A percentile compares a stretch with the other conserved stretches of the same genome.
Conservation (phyloP, 2,797 vertebrate species). For the Heterohyrax brucei region DNA sequence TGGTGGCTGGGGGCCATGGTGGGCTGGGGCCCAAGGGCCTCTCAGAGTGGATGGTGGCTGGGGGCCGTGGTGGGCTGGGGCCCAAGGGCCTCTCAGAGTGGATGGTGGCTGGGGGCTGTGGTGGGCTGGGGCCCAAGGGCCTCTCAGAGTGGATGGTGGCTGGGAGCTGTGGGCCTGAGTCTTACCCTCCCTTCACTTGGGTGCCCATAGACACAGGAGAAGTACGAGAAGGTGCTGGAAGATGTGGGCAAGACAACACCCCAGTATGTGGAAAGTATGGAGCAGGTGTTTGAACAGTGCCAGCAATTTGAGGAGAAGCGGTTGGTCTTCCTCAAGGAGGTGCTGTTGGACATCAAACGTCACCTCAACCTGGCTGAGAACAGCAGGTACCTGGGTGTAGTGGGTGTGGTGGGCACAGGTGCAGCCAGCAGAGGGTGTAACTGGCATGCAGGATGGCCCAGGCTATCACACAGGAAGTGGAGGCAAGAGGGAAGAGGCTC, state of each 20-base stretch:
- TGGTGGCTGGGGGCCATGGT: accelerated
- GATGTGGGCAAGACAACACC: conserved; percentile 96
- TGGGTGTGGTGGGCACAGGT: not conserved
- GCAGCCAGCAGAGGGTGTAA: not conserved
- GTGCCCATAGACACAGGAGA: conserved; percentile 94
- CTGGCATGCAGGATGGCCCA: not conserved
- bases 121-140: not conserved
- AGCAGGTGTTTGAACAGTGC: conserved; percentile 96
- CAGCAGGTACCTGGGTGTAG: conserved; percentile 92
- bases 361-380: conserved; percentile 97
- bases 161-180: not conserved
- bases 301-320: conserved; percentile 99
- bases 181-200: not conserved
- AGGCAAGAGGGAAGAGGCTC: not conserved
- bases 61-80: not conserved
- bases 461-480: not conserved
- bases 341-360: conserved; percentile 97
- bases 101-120: not conserved
- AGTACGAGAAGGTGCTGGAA: conserved; percentile 97
- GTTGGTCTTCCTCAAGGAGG: conserved; percentile 96
- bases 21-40: not conserved
- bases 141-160: not conserved
- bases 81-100: not conserved
- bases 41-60: not conserved
- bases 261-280: conserved; percentile 98